These are phyloP conservation scores for Bilobella aurantiaca DNA, from an alignment of 1,140 invertebrate genomes.

Conservation along the genomic window DNA sequence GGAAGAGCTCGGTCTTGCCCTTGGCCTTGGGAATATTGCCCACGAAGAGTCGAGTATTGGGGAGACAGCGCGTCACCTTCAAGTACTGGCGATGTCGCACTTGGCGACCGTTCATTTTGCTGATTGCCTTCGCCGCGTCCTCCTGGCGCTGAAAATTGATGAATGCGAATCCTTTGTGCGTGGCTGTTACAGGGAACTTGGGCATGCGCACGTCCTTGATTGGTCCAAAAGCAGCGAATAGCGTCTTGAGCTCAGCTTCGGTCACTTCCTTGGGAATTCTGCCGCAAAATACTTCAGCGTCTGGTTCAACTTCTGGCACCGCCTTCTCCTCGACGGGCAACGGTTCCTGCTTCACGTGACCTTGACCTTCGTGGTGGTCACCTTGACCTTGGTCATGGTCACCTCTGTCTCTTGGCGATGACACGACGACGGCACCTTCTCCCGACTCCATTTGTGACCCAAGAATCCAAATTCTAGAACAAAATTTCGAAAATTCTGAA, in stretches of 20 bases:
- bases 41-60: constrained; percentile 99
- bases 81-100: constrained; percentile 98
- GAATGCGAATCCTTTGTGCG: constrained; percentile 96
- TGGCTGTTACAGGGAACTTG: constrained; percentile 97
- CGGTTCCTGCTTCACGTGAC: too few species aligned
- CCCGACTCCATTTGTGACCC: too few species aligned
- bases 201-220: constrained; percentile 97
- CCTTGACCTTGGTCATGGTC: too few species aligned
- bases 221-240: constrained; percentile 93
- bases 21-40: constrained; percentile 99
- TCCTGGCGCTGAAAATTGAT: constrained; percentile 90
- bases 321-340: too few species aligned
- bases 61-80: constrained; percentile 98
- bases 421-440: too few species aligned
- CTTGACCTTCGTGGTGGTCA: too few species aligned
- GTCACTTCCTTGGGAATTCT: constrained; percentile 99
- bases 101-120: constrained; percentile 92
- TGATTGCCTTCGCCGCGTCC: constrained; percentile 85
- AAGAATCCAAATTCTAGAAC: too few species aligned
- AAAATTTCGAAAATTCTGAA: too few species aligned
- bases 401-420: too few species aligned
- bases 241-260: constrained; percentile 93
- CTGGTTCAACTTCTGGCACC: too few species aligned
- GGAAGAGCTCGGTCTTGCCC: constrained; percentile 97
- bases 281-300: constrained; percentile 87